These are phyloP conservation scores for Dicranocentrus wangi DNA, from an alignment of 2,888 invertebrate genomes.

Conservation along the genomic window DNA sequence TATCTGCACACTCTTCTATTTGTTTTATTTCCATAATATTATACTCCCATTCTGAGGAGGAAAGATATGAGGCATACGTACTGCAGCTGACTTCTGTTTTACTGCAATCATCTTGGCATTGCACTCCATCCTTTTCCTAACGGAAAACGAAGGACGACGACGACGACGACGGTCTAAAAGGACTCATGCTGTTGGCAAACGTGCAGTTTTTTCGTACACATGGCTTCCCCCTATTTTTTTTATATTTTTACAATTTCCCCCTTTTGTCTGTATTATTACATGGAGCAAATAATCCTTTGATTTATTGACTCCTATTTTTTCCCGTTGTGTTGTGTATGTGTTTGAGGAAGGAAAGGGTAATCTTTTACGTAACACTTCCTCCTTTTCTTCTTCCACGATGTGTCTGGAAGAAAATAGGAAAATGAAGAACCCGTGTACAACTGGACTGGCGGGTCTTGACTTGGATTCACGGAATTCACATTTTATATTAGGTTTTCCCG, in stretches of 20 bases:
- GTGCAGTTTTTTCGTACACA: neutral
- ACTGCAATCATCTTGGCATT: conserved; percentile 28
- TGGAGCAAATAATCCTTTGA: conserved; percentile 53
- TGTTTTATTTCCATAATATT: conserved; percentile 28
- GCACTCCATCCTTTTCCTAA: neutral
- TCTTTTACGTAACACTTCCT: conserved; percentile 43
- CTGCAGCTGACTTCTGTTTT: conserved; percentile 49
- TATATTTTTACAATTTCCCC: conserved; percentile 6
- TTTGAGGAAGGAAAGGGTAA: conserved; percentile 26
- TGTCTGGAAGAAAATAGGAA: neutral
- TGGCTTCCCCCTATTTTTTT: conserved; percentile 3
- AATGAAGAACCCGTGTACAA: neutral
- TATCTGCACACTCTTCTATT: conserved; percentile 32
- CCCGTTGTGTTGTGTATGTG: neutral
- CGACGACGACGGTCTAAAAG: too few relatives aligned
- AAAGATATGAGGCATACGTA: neutral
- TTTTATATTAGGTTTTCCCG: too few relatives aligned
- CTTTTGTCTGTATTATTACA: conserved; percentile 46
- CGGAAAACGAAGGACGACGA: neutral
- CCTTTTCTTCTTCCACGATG: conserved; percentile 15
- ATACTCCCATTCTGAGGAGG: neutral
- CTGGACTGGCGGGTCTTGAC: too few relatives aligned
- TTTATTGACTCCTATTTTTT: conserved; percentile 45
- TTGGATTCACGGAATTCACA: too few relatives aligned
- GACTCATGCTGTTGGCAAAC: neutral